Percentiles rank a stretch among this genome's conserved stretches.
phyloP scores from a whole-genome alignment of 2,797 vertebrate species.

The Oophaga sylvatica region DNA sequence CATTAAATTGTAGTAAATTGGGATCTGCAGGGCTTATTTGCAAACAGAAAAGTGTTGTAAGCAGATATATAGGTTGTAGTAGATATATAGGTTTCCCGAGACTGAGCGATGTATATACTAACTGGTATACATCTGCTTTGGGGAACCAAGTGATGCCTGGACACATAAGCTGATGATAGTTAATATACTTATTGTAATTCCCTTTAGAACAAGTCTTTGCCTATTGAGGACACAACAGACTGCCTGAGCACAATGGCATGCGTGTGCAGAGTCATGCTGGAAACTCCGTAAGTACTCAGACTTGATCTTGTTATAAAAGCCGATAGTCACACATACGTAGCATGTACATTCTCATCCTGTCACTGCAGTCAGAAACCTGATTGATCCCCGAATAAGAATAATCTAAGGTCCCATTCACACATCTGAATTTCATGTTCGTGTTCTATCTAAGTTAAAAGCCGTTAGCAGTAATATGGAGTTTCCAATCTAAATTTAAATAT shows the following conservation, averaged over 20 bases:
- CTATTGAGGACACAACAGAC: conserved; percentile 97
- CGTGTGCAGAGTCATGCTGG: conserved; percentile 98
- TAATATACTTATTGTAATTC: not conserved
- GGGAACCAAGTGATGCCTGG: not conserved
- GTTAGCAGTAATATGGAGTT: not conserved
- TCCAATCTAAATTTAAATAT: not conserved
- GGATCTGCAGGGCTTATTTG: not conserved
- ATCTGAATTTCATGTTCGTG: no score
- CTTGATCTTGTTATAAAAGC: not conserved
- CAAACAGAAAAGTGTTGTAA: not conserved
- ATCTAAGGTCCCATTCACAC: not conserved
- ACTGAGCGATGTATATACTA: not conserved
- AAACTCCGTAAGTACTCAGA: conserved; percentile 89
- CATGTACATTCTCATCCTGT: no score
- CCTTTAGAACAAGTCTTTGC: conserved; percentile 93
- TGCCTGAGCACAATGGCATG: conserved; percentile 98
- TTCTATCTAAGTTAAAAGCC: not conserved
- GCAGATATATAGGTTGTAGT: not conserved
- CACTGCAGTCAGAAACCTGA: not conserved
- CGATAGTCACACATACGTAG: not conserved
- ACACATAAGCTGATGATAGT: not conserved
- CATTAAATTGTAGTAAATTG: not conserved
- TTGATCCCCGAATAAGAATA: not conserved
- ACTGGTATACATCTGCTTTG: not conserved
- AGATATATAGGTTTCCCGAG: not conserved